These are phyloP conservation scores for Sanderia malayensis DNA, from an alignment of 30 jellyfish, hydroid and myxozoan genomes.

Conservation along the genomic window DNA sequence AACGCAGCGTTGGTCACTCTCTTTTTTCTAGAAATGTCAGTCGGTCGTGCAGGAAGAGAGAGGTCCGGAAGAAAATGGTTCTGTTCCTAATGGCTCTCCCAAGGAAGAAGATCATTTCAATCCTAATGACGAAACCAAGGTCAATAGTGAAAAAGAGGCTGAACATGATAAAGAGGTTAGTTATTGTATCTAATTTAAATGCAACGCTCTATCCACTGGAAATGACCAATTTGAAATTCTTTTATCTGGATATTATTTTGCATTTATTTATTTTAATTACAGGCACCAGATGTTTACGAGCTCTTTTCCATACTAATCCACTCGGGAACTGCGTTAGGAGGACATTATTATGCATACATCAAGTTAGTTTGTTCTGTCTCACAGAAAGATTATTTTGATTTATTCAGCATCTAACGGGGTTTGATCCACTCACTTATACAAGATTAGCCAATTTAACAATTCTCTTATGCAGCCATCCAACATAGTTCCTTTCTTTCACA, in stretches of 20 bases:
- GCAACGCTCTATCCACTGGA: background rate
- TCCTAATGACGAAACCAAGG: background rate
- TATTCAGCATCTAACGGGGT: too few species aligned
- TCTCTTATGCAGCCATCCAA: too few species aligned
- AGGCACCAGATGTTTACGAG: slow-evolving; percentile 62
- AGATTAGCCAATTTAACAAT: too few species aligned
- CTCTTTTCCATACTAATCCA: slow-evolving; percentile 86
- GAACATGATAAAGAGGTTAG: background rate
- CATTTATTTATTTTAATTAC: background rate
- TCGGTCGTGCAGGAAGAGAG: background rate
- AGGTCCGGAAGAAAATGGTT: background rate
- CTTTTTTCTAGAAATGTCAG: background rate
- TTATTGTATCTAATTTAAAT: too few species aligned
- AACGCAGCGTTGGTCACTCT: too few species aligned
- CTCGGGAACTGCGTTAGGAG: slow-evolving; percentile 96
- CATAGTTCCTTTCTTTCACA: too few species aligned
- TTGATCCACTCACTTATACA: too few species aligned
- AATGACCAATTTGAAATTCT: too few species aligned
- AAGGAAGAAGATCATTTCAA: background rate
- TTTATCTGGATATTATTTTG: background rate
- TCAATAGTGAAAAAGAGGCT: background rate
- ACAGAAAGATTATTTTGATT: too few species aligned
- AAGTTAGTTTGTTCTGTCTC: slow-evolving; percentile 78
- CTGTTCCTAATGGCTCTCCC: background rate
- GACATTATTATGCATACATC: slow-evolving; percentile 96